Conservation (phyloP, 2,113 vertebrate species). For the Cavia aperea region DNA sequence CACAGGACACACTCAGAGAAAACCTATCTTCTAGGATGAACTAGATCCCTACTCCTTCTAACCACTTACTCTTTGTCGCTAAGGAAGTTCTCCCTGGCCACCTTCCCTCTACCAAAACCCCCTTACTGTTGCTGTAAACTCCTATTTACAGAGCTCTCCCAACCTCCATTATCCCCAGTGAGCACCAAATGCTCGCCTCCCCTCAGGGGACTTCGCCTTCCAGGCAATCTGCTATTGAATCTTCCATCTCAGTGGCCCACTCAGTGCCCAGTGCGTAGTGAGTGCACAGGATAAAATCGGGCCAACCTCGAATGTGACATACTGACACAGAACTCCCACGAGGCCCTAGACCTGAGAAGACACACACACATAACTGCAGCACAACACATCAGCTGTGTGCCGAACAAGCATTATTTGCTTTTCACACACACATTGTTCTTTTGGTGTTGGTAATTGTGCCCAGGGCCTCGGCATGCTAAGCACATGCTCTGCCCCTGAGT, state of each 20-base stretch:
- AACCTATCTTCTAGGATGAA: not conserved
- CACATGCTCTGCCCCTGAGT: not conserved
- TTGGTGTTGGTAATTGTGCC: not conserved
- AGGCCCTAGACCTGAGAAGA: not conserved
- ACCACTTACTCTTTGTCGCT: too few species aligned
- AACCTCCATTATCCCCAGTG: not conserved
- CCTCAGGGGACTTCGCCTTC: not conserved
- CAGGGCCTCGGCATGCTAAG: not conserved
- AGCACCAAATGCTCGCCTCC: not conserved
- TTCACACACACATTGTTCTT: not conserved
- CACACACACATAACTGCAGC: fast-evolving
- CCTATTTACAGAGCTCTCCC: not conserved
- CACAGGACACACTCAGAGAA: not conserved
- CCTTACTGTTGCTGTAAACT: not conserved
- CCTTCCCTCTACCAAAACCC: not conserved
- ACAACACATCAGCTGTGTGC: not conserved
- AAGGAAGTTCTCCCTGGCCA: not conserved
- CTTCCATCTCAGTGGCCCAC: not conserved
- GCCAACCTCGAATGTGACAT: not conserved
- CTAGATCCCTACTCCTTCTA: not conserved
- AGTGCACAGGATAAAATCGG: not conserved
- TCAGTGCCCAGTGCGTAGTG: not conserved
- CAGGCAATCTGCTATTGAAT: not conserved
- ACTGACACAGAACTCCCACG: not conserved
- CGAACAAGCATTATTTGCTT: not conserved